Evolutionary conservation across 2,888 invertebrate species (phyloP), one percentile per base, ranked within the genome.

Genomic region (Epinotia brunnichana): DNA sequence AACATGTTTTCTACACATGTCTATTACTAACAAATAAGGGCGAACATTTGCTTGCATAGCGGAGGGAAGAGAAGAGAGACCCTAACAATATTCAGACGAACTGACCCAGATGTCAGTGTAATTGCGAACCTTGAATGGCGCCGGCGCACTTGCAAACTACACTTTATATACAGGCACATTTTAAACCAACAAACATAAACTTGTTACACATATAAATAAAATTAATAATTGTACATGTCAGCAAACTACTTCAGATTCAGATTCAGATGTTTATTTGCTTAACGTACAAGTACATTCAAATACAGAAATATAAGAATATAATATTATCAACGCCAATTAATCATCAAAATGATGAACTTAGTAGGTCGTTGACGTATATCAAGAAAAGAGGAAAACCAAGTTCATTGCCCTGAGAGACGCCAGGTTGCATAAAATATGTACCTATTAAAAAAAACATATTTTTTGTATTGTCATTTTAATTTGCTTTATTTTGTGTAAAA

Each of bases 31-130:
- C 10, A 17, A 35, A 39, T 24, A 29, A 29, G 29, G 5, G 7
- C n/a, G 48, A 48, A 29, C 48, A 48, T 48, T 48, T 62, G 24
- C 10, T 29, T 7, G 15, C 3, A 13, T 21, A 62, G 48, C 24
- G 29, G 19, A 66, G 62, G 57, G 56, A 64, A 64, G 57, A 62
- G 56, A 48, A 53, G 3, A 17, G 24, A 0, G 29, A n/a, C 17
- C 59, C 70, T 60, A 60, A 71, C 66, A 71, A 71, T 70, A 70
- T 67, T 71, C 66, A 60, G 61, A 69, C 60, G 29, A 61, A 53
- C 62, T 68, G 77, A 75, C 79, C 79, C 75, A 79, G 77, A 79
- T 79, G 74, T 74, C 75, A 66, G 70, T 41, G 73, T 78, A 79
- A 80, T 79, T 77, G 76, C 70, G 41, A 66, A 64, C 76, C 78